These are phyloP conservation scores for Chloromyia formosa DNA, from an alignment of 2,888 invertebrate species.

Conservation along the genomic window DNA sequence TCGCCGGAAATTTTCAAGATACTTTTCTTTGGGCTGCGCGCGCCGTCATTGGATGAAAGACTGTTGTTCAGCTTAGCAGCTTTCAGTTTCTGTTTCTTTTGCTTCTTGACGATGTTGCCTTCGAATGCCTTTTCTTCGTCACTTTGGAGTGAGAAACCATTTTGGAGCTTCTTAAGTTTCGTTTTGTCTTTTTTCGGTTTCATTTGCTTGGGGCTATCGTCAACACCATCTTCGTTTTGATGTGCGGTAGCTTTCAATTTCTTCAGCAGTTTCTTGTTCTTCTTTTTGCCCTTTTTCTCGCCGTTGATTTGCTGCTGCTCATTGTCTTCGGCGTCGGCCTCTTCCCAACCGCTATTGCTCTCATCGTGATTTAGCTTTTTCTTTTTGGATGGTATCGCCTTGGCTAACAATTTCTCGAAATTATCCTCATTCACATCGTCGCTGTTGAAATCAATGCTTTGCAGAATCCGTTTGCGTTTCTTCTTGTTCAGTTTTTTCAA, in stretches of 20 bases:
- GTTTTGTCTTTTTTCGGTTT: not conserved
- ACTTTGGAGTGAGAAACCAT: not conserved
- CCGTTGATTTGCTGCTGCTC: constrained; percentile 2
- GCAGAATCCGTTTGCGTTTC: constrained; percentile 59
- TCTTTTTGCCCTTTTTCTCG: constrained; percentile 20
- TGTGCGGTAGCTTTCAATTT: constrained; percentile 21
- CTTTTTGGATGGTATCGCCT: constrained; percentile 53
- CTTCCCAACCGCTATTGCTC: not conserved
- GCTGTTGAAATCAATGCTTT: constrained; percentile 57
- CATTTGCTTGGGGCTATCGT: not conserved
- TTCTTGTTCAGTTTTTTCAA: constrained; percentile 65
- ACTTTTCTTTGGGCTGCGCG: not conserved
- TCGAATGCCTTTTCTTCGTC: not conserved
- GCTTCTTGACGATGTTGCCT: constrained; percentile 43
- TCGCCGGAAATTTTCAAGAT: not conserved
- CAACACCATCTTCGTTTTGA: not conserved
- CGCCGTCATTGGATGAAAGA: not conserved
- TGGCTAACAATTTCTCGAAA: constrained; percentile 57
- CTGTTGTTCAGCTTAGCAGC: not conserved
- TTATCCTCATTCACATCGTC: constrained; percentile 59
- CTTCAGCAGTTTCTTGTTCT: constrained; percentile 10
- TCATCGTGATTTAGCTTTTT: constrained; percentile 30
- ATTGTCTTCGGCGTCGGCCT: constrained; percentile 33
- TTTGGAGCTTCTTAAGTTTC: not conserved
- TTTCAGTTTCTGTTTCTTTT: constrained; percentile 44